phyloP scores from a whole-genome alignment of 2,797 vertebrate species.

The Alca torda region DNA sequence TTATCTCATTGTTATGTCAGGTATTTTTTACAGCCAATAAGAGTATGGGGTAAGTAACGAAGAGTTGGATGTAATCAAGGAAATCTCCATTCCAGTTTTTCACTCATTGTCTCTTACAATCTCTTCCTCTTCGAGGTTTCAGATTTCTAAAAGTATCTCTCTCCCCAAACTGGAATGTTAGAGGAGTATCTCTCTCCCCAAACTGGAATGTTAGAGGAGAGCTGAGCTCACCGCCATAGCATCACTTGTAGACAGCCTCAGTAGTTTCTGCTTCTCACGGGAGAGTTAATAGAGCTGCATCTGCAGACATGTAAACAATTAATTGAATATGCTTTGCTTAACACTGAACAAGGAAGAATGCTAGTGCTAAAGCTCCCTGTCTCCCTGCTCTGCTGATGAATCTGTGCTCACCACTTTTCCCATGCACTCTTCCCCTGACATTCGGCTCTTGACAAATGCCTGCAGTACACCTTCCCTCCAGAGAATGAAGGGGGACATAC shows the following conservation, averaged over 20 bases:
- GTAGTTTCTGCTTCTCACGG: not conserved
- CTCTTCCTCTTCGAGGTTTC: not conserved
- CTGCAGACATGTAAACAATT: not conserved
- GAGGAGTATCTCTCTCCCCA: not conserved
- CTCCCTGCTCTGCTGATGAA: not conserved
- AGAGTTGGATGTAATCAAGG: not conserved
- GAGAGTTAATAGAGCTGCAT: not conserved
- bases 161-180: no score
- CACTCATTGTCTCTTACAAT: not conserved
- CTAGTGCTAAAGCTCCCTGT: not conserved
- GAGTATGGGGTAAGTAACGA: not conserved
- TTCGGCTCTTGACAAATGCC: not conserved
- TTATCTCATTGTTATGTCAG: not conserved
- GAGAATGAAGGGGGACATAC: not conserved
- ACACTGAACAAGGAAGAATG: not conserved
- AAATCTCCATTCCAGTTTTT: not conserved
- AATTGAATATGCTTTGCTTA: not conserved
- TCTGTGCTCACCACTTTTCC: not conserved
- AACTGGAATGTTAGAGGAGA: not conserved
- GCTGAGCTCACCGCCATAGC: not conserved
- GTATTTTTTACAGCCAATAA: not conserved
- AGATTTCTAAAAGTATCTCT: not conserved
- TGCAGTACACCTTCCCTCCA: not conserved
- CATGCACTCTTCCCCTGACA: not conserved
- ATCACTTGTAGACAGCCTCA: rapidly evolving